Evolutionary conservation across 2,888 invertebrate species (phyloP).

Genomic region (Augiades crinisus): DNA sequence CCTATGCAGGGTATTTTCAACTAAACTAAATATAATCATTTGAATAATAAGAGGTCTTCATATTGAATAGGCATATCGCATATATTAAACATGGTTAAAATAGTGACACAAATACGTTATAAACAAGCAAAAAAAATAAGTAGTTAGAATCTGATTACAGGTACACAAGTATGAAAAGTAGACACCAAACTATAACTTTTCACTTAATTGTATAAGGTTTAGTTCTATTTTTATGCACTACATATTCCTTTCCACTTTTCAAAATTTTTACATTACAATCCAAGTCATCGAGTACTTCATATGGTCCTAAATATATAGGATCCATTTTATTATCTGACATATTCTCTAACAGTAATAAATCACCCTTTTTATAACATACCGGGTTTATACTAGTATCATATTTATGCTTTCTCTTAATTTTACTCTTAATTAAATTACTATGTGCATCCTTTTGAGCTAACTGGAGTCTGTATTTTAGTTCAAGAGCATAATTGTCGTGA

Average conservation of each 20-base stretch:
- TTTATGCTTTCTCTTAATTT: conserved; percentile 11
- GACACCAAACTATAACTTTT: not conserved
- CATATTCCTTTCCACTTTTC: not conserved
- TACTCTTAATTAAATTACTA: conserved; percentile 22
- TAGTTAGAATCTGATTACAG: not conserved
- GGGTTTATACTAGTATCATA: conserved; percentile 17
- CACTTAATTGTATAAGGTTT: not conserved
- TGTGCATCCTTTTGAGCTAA: conserved; percentile 22
- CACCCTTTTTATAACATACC: conserved; percentile 16
- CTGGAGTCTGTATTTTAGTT: conserved; percentile 27
- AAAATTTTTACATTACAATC: conserved; percentile 19
- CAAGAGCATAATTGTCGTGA: conserved; percentile 17
- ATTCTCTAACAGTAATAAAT: conserved; percentile 19
- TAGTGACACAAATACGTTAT: not conserved
- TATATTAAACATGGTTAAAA: conserved; percentile 1
- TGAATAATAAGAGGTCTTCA: not conserved
- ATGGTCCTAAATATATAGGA: conserved; percentile 17
- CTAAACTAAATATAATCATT: not conserved
- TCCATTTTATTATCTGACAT: conserved; percentile 2
- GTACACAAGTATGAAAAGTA: not conserved
- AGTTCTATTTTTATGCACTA: conserved; percentile 14
- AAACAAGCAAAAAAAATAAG: not conserved
- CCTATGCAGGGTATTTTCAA: not conserved
- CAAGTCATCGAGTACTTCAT: conserved; percentile 9
- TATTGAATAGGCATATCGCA: not conserved